These are phyloP conservation scores for Lomographa bimaculata DNA, from an alignment of 2,888 invertebrate species.

Conservation along the genomic window DNA sequence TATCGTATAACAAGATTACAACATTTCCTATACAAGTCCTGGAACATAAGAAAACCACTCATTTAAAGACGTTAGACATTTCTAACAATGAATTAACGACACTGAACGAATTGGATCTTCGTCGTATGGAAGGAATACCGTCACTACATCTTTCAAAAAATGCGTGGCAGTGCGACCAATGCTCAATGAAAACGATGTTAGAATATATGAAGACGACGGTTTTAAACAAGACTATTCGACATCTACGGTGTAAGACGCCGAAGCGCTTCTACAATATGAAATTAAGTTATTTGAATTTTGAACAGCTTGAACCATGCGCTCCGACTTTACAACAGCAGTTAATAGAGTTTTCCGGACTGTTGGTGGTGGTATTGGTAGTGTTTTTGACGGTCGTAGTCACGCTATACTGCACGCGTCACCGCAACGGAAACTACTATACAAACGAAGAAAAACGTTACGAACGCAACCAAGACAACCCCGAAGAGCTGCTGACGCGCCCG, in stretches of 20 bases:
- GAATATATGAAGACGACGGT: constrained; percentile 81
- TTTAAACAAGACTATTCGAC: constrained; percentile 73
- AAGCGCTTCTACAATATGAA: constrained; percentile 72
- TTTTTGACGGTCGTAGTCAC: constrained; percentile 82
- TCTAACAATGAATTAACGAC: constrained; percentile 89
- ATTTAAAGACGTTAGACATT: constrained; percentile 86
- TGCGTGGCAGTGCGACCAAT: constrained; percentile 87
- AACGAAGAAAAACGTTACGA: constrained; percentile 87
- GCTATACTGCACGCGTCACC: constrained; percentile 86
- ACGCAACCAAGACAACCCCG: constrained; percentile 67
- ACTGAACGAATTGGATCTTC: constrained; percentile 82
- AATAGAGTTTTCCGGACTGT: constrained; percentile 81
- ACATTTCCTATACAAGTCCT: constrained; percentile 83
- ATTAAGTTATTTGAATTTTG: constrained; percentile 56
- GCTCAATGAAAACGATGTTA: constrained; percentile 84
- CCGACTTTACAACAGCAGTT: constrained; percentile 81
- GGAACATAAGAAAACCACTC: constrained; percentile 69
- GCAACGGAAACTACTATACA: constrained; percentile 90
- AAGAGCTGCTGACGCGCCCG: constrained; percentile 59
- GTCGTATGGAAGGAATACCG: constrained; percentile 82
- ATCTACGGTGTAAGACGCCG: constrained; percentile 84
- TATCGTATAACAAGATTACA: constrained; percentile 88
- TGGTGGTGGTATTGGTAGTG: constrained; percentile 62
- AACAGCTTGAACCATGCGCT: constrained; percentile 66
- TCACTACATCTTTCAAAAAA: constrained; percentile 83